Base-by-base conservation (phyloP, 2,888 invertebrate genomes). In the Chymomyza amoena region DNA sequence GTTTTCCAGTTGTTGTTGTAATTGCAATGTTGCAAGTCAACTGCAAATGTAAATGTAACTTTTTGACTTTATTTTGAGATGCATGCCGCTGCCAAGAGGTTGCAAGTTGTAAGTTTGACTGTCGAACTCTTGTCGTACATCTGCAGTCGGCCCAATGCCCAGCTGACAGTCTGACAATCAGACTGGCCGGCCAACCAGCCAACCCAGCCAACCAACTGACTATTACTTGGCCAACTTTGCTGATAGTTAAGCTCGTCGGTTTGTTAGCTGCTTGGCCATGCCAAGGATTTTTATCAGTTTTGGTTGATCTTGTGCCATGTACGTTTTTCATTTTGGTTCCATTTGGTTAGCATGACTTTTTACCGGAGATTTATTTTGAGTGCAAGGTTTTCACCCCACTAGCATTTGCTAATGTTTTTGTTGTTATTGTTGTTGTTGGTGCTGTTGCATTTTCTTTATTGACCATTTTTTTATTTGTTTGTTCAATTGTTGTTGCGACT, bases 261-360 rank as follows among this genome's bases (percentile, higher is more conserved):
- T 36, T 36, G 36, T 36, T 36, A 36, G 36, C 36, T 36, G 36
- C 7, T 36, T 9, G 36, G 57, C 57, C 25, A 68, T 66, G 69
- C 52, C 65, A 61, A 64, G 59, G 36, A 52, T 56, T 61, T 65
- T 78, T 79, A 79, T 79, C 81, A 77, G 75, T 74, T 76, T 20
- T 28, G 28, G 74, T 69, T 72, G 77, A 81, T 81, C 79, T 81
- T 72, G 74, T 81, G 78, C 78, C 81, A 79, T 81, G 81, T 81
- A 80, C 77, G 76, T 73, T 81, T 80, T 79, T 80, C 78, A 80
- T 80, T 45, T 81, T 81, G 70, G 67, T 71, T n/a, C 61, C 56
- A 69, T 69, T 69, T 66, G 36, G 50, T 20, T 57, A 25, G 57
- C 57, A 39, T 36, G 39, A 32, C 65, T 28, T 9, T 28, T 9